Evolutionary conservation across 2,888 invertebrate genomes (phyloP).

Genomic region (Pachycephus smyrnensis): DNA sequence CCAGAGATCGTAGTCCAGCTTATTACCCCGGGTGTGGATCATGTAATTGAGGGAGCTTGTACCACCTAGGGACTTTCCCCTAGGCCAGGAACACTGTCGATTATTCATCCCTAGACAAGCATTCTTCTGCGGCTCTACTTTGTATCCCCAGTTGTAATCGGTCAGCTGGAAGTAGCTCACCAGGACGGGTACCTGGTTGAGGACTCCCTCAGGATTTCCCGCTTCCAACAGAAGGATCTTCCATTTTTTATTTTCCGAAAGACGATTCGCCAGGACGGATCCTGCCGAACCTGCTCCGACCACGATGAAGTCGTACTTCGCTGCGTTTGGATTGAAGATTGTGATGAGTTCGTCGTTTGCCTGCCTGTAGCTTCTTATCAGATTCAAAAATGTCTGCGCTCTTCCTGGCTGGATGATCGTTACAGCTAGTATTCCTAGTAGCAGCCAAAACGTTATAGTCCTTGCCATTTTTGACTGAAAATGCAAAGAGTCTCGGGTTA

Average conservation of each 20-base stretch:
- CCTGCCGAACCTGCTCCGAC: slow-evolving; percentile 81
- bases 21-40: slow-evolving; percentile 58
- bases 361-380: slow-evolving; percentile 41
- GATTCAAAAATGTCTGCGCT: slow-evolving; percentile 38
- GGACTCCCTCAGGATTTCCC: slow-evolving; percentile 69
- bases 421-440: not conserved
- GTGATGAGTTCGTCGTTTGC: slow-evolving; percentile 37
- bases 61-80: slow-evolving; percentile 65
- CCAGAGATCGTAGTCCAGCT: slow-evolving; percentile 51
- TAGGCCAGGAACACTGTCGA: slow-evolving; percentile 81
- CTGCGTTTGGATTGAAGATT: slow-evolving; percentile 54
- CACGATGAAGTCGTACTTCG: slow-evolving; percentile 75
- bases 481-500: not conserved
- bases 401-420: not conserved
- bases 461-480: not conserved
- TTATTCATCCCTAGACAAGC: slow-evolving; percentile 79
- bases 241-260: slow-evolving; percentile 74
- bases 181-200: slow-evolving; percentile 73
- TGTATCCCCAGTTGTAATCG: slow-evolving; percentile 79
- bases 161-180: slow-evolving; percentile 72
- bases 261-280: slow-evolving; percentile 76
- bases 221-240: slow-evolving; percentile 77
- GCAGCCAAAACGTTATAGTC: not conserved
- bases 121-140: slow-evolving; percentile 74
- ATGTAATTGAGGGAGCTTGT: slow-evolving; percentile 60